Percentiles rank a stretch among this genome's conserved stretches.
phyloP scores from a whole-genome alignment of 2,888 invertebrate species.

The Sinelater perroti region DNA sequence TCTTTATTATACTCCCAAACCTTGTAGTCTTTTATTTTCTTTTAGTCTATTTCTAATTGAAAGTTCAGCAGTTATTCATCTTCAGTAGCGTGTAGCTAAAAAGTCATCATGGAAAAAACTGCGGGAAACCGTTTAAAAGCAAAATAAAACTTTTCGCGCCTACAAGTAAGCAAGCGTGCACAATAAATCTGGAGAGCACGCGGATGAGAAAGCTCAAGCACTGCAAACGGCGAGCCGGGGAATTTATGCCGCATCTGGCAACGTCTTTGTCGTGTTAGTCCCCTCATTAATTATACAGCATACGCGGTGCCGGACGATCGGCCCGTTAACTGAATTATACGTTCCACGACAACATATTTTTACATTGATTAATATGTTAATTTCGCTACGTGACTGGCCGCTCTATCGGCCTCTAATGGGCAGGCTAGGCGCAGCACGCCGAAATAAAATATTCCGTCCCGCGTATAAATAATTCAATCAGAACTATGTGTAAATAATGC shows the following conservation, averaged over 20 bases:
- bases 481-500: conserved; percentile 25
- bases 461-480: conserved; percentile 26
- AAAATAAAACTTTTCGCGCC: no score
- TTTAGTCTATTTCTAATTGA: no score
- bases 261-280: conserved; percentile 7
- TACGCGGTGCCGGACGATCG: conserved; percentile 7
- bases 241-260: neutral
- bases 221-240: no score
- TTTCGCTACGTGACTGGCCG: conserved; percentile 21
- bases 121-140: no score
- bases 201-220: no score
- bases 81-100: no score
- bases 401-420: conserved; percentile 14
- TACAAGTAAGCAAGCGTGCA: no score
- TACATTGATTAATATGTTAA: conserved; percentile 27
- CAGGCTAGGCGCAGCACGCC: conserved; percentile 20
- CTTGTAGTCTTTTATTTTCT: no score
- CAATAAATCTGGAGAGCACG: no score
- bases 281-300: conserved; percentile 17
- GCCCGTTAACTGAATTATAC: conserved; percentile 19
- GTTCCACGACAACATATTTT: conserved; percentile 22
- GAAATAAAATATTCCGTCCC: conserved; percentile 25
- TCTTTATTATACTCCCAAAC: no score
- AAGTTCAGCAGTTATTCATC: no score
- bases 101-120: no score